Conservation (phyloP, 2,113 vertebrate genomes). For the Oxygymnocypris stewartii region DNA sequence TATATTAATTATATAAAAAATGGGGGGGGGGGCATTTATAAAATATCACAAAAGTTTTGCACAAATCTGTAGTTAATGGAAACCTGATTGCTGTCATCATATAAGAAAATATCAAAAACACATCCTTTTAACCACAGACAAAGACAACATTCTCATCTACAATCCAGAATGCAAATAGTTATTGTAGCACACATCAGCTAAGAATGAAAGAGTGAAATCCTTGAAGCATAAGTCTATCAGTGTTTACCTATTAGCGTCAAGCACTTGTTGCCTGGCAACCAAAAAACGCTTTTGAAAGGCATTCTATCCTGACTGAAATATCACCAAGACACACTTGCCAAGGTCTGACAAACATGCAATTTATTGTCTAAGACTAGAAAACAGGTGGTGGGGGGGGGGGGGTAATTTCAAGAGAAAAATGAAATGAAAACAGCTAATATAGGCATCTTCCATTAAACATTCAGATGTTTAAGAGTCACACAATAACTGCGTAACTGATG, state of each 20-base stretch:
- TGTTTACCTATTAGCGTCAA: slow-evolving; percentile 67
- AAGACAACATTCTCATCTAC: not conserved
- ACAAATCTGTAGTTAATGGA: too few relatives aligned
- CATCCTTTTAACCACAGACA: not conserved
- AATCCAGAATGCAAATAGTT: not conserved
- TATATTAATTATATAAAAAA: too few relatives aligned
- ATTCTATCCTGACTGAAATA: slow-evolving; percentile 71
- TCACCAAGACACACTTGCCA: slow-evolving; percentile 71
- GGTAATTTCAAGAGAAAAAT: slow-evolving; percentile 8
- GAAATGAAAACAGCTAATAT: not conserved
- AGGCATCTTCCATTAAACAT: not conserved
- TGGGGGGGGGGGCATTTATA: too few relatives aligned
- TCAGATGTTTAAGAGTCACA: slow-evolving; percentile 7
- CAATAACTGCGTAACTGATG: not conserved
- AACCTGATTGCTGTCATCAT: too few relatives aligned
- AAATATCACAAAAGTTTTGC: too few relatives aligned
- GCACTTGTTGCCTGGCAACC: slow-evolving; percentile 80
- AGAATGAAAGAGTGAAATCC: slow-evolving; percentile 3
- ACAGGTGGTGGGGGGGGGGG: not conserved
- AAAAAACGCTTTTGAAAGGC: slow-evolving; percentile 70
- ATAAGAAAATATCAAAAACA: not conserved
- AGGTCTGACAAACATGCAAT: slow-evolving; percentile 65
- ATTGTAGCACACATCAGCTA: not conserved
- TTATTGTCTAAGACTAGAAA: slow-evolving; percentile 64
- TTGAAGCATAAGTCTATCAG: slow-evolving; percentile 46